Evolutionary conservation across 2,113 vertebrate species (phyloP).

Genomic region (Hyla sarda): DNA sequence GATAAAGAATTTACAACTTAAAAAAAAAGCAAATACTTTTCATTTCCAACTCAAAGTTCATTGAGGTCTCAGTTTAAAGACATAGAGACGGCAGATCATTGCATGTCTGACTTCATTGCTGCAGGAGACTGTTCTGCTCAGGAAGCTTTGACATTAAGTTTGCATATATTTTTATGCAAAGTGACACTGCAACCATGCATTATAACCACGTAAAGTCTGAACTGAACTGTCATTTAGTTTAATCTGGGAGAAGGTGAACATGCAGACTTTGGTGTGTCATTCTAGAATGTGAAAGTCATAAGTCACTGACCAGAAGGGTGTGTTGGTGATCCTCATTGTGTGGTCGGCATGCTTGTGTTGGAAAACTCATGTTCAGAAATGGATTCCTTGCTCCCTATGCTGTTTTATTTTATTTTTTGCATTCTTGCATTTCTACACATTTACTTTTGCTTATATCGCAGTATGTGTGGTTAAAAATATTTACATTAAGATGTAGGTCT

Average conservation of each 20-base stretch:
- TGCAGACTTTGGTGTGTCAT: not conserved
- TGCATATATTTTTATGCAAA: not conserved
- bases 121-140: not conserved
- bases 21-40: constrained; percentile 10
- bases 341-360: constrained; percentile 32
- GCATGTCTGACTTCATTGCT: not conserved
- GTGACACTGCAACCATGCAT: not conserved
- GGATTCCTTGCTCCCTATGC: not conserved
- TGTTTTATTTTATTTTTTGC: not conserved
- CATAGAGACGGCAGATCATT: not conserved
- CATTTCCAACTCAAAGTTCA: constrained; percentile 49
- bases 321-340: constrained; percentile 8
- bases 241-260: not conserved
- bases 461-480: not conserved
- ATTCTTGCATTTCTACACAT: not conserved
- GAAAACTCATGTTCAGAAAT: not conserved
- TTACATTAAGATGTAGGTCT: not conserved
- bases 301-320: constrained; percentile 35
- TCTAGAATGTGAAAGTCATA: constrained; percentile 33
- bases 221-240: not conserved
- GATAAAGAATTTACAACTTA: constrained; percentile 44
- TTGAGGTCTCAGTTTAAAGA: not conserved
- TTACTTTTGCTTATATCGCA: not conserved
- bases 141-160: not conserved
- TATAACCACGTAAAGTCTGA: not conserved